These are phyloP conservation scores for Metridium senile DNA, from an alignment of 92 coral and sea anemone genomes.

Conservation along the genomic window DNA sequence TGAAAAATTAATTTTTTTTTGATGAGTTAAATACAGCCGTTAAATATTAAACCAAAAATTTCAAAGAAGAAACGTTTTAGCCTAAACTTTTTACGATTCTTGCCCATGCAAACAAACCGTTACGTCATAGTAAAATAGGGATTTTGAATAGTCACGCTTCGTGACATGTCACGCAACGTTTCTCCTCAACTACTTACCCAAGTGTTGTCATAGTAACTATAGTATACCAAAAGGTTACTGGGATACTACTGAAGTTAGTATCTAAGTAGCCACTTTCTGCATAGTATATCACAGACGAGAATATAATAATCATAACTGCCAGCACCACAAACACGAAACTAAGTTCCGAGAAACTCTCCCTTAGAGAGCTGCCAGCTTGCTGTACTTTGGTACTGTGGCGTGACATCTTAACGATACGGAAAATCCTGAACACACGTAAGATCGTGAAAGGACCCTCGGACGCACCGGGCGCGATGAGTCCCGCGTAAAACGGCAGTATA, in stretches of 20 bases:
- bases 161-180: no score
- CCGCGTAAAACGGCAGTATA: slow-evolving; percentile 87
- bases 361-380: slow-evolving; percentile 80
- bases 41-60: no score
- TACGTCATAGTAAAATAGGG: no score
- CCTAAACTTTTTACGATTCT: no score
- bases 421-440: slow-evolving; percentile 87
- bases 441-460: slow-evolving; percentile 85
- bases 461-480: slow-evolving; percentile 68
- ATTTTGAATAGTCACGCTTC: no score
- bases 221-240: slow-evolving; percentile 96
- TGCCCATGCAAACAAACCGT: no score
- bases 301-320: slow-evolving; percentile 71
- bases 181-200: no score
- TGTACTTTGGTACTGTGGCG: slow-evolving; percentile 87
- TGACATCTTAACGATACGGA: slow-evolving; percentile 95
- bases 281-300: slow-evolving; percentile 92
- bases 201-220: slow-evolving; percentile 99
- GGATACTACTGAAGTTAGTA: slow-evolving; percentile 76
- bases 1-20: no score
- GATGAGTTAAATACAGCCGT: no score
- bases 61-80: no score
- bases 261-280: slow-evolving; percentile 70
- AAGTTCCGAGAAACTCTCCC: slow-evolving; percentile 90
- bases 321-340: slow-evolving; percentile 84